Evolutionary conservation across 2,113 vertebrate species (phyloP), one percentile per base, ranked within the genome.

Genomic region (Fukomys damarensis): DNA sequence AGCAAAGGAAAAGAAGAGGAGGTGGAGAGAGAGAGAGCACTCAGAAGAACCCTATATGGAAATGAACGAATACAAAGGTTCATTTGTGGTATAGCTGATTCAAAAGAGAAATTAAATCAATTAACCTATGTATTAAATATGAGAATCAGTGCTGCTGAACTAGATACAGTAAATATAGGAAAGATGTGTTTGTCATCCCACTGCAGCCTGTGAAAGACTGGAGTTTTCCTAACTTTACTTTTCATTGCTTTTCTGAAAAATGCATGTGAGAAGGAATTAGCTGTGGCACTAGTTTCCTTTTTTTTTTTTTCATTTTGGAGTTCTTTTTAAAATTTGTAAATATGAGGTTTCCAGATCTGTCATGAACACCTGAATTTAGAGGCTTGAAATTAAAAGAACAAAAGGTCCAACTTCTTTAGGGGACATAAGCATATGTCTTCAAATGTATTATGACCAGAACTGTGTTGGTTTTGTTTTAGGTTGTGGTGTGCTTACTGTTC

Each of bases 391-490:
- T 0, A 6, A 38, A 41, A 38, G 22, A 91, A 10, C 38, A 41
- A 7, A 1, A 7, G 7, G 7, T 1, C 12, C 49, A 61, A 1
- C 17, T 2, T 66, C 3, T 16, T 38, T 19, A 41, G 38, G n/a
- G 10, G 46, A 4, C 0, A 2, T 14, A 38, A 1, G 0, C 1
- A 1, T 6, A 2, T 4, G 22, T 26, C 0, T 0, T 0, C 13
- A 16, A 32, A 26, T 74, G 1, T 22, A 0, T 28, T 1, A 8
- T 20, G 10, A 14, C 2, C 30, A 14, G 10, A 49, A 17, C 11
- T 12, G 3, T 1, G 0, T 30, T 13, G 28, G 2, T 9, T 58
- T 30, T 43, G 19, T 28, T 58, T 22, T 66, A 26, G 16, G 26
- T 30, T 1, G 13, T 8, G 8, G 9, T 4, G 2, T 84, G 49